Evolutionary conservation across 2,113 vertebrate genomes (phyloP).

Genomic region (Hydrochoerus hydrochaeris): DNA sequence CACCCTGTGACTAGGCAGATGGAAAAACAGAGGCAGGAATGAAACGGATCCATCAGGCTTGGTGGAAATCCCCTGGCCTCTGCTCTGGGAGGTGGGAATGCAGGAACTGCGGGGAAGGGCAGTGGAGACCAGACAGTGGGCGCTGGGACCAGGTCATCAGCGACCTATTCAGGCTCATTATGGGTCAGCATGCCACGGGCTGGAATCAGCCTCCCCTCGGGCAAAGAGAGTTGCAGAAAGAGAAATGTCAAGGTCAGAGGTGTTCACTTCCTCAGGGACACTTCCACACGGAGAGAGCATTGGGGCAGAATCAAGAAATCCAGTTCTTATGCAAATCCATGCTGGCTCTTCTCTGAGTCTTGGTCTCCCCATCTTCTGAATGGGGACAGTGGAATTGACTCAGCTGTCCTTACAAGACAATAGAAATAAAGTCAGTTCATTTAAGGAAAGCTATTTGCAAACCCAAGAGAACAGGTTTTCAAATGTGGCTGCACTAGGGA

Average conservation of each 20-base stretch:
- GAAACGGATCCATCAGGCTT: neutral
- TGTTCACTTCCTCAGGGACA: neutral
- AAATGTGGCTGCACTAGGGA: neutral
- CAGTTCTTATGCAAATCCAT: neutral
- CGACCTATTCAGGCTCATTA: neutral
- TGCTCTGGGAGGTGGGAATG: neutral
- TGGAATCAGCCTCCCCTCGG: neutral
- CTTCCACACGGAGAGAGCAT: neutral
- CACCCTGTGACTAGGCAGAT: slow-evolving; percentile 32
- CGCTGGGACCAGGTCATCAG: accelerated
- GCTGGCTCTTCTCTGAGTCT: slow-evolving; percentile 32
- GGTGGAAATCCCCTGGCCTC: slow-evolving; percentile 11
- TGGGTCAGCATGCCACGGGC: neutral
- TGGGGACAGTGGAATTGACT: neutral
- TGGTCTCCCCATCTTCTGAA: neutral
- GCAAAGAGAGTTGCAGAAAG: accelerated
- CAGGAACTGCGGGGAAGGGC: too few relatives aligned
- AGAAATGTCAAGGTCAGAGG: neutral
- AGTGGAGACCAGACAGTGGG: too few relatives aligned
- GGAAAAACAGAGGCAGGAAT: slow-evolving; percentile 40
- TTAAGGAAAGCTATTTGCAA: neutral
- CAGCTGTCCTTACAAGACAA: neutral
- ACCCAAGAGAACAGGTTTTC: neutral
- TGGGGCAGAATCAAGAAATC: neutral
- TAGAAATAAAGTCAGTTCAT: neutral